Conservation (phyloP, 2,888 invertebrate species). For the Himalopsyche anomala region DNA sequence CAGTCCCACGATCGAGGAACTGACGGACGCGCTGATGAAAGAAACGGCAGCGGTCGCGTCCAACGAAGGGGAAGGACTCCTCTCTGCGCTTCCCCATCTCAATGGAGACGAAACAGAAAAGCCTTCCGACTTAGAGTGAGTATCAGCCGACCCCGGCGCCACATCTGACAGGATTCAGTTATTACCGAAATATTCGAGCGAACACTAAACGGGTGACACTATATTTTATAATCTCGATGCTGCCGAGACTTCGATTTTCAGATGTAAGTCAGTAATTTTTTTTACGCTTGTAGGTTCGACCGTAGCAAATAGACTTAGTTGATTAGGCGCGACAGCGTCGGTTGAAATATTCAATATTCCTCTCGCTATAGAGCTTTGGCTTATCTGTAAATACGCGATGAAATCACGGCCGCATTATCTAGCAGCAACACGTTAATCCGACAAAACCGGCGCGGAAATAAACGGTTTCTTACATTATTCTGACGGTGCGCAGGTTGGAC, state of each 20-base stretch:
- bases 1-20: constrained; percentile 55
- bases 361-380: constrained; percentile 60
- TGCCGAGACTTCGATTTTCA: constrained; percentile 65
- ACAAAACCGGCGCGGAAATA: constrained; percentile 30
- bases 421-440: constrained; percentile 46
- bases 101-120: constrained; percentile 47
- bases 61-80: neutral
- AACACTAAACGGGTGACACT: constrained; percentile 53
- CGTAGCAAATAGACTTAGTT: constrained; percentile 57
- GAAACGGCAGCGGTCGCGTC: constrained; percentile 60
- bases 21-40: constrained; percentile 62
- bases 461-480: constrained; percentile 47
- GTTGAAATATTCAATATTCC: constrained; percentile 46
- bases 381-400: constrained; percentile 64
- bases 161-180: constrained; percentile 51
- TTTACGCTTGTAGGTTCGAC: constrained; percentile 62
- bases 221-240: constrained; percentile 64
- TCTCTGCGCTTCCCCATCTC: constrained; percentile 14
- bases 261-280: constrained; percentile 62
- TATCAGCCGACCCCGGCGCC: constrained; percentile 59
- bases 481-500: constrained; percentile 60
- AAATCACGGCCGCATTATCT: constrained; percentile 63
- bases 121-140: constrained; percentile 64
- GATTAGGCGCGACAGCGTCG: constrained; percentile 49
- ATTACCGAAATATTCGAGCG: constrained; percentile 19